Percentiles rank a stretch among this genome's conserved stretches.
Conservation (phyloP, 2,888 invertebrate species). For the Ophion slaviceki region DNA sequence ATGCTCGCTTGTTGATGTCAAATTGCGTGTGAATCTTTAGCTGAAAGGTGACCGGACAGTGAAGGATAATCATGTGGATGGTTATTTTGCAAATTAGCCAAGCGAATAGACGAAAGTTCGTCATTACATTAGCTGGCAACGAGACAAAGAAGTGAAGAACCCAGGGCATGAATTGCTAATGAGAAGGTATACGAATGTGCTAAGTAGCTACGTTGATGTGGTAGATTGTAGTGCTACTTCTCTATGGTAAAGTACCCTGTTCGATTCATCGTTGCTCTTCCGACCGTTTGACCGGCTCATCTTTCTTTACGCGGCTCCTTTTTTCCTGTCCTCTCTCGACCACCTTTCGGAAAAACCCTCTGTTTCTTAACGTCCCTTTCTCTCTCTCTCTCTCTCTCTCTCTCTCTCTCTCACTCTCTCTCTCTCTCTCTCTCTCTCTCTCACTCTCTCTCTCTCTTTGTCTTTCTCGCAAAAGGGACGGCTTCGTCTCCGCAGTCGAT, state of each 20-base stretch:
- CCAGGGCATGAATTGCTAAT: not conserved
- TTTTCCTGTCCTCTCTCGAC: not conserved
- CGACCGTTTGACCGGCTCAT: not conserved
- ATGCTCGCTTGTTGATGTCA: too few species aligned
- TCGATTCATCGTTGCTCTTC: not conserved
- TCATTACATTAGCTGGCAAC: not conserved
- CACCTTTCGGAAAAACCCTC: constrained; percentile 3
- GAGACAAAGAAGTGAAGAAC: not conserved
- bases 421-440: not conserved
- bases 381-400: not conserved
- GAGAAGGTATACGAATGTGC: not conserved
- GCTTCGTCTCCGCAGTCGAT: constrained; percentile 23
- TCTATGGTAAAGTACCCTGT: not conserved
- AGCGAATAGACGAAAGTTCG: too few species aligned
- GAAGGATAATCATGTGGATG: too few species aligned
- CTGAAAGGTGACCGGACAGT: too few species aligned
- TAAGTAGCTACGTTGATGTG: not conserved
- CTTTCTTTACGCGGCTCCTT: not conserved
- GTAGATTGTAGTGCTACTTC: not conserved
- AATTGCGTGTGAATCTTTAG: too few species aligned
- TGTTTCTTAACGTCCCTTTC: not conserved
- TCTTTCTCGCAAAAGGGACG: not conserved
- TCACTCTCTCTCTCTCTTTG: not conserved
- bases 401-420: not conserved
- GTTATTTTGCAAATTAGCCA: too few species aligned